A percentile compares a stretch with the other conserved stretches of the same genome.
phyloP scores from a whole-genome alignment of 92 coral and sea anemone genomes.

The Epizoanthus ramosus region DNA sequence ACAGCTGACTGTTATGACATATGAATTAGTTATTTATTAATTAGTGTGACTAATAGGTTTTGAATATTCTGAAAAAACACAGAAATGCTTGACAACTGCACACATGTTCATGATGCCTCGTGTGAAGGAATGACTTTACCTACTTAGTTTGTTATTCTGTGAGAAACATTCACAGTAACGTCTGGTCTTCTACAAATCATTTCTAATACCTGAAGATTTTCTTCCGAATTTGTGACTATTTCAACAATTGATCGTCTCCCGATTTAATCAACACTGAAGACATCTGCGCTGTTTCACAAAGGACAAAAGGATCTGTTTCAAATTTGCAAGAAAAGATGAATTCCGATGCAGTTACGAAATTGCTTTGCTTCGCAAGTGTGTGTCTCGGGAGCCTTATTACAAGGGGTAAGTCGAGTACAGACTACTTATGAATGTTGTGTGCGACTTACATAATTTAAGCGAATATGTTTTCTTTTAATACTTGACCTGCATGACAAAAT shows the following conservation, averaged over 20 bases:
- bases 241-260: background rate
- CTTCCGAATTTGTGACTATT: background rate
- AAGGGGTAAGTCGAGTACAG: background rate
- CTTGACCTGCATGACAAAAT: no score
- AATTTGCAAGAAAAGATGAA: conserved; percentile 9
- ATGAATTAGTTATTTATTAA: conserved; percentile 37
- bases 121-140: conserved; percentile 5
- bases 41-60: conserved; percentile 26
- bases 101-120: background rate
- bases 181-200: no score
- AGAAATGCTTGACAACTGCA: background rate
- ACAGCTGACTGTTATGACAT: conserved; percentile 30
- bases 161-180: no score
- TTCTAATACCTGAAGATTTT: no score
- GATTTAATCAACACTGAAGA: no score
- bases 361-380: background rate
- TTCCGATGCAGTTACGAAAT: background rate
- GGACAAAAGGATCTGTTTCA: background rate
- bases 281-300: background rate
- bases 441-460: no score
- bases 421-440: background rate
- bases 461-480: no score
- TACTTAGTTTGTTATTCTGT: background rate
- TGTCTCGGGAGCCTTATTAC: background rate
- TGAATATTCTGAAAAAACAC: conserved; percentile 33